Percentiles rank a stretch among this genome's conserved stretches.
phyloP scores from a whole-genome alignment of 2,888 invertebrate genomes.

The Drosophila quinaria region DNA sequence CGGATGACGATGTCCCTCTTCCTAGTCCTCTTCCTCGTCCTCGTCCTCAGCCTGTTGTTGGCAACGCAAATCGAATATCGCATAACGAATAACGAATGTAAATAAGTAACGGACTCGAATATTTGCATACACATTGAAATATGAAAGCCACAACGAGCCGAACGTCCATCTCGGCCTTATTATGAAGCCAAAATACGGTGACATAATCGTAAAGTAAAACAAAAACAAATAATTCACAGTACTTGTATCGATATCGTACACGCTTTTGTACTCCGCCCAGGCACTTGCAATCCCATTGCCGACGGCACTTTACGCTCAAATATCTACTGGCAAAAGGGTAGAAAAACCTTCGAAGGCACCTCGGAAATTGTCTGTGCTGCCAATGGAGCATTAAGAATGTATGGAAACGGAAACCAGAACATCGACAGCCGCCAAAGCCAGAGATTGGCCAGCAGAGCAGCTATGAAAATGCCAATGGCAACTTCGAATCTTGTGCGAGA shows the following conservation, averaged over 20 bases:
- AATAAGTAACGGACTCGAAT: constrained; percentile 1
- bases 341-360: constrained; percentile 14
- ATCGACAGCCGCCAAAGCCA: constrained; percentile 25
- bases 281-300: constrained; percentile 27
- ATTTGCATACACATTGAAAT: constrained; percentile 73
- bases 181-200: constrained; percentile 46
- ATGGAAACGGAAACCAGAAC: constrained; percentile 23
- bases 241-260: neutral
- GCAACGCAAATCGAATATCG: constrained; percentile 47
- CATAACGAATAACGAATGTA: constrained; percentile 15
- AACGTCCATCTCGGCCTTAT: constrained; percentile 35
- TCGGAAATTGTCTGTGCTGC: constrained; percentile 24
- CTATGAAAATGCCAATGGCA: constrained; percentile 15
- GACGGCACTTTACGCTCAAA: constrained; percentile 44
- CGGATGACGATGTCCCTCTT: constrained; percentile 33
- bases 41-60: neutral
- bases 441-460: constrained; percentile 19
- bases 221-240: constrained; percentile 62
- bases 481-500: constrained; percentile 25
- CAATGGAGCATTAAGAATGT: constrained; percentile 34
- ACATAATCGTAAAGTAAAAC: constrained; percentile 71
- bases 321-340: constrained; percentile 26
- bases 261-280: constrained; percentile 9
- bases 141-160: constrained; percentile 64
- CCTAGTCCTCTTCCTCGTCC: neutral